Base-by-base conservation (phyloP, 2,113 vertebrate genomes). In the Psephotus haematonotus region DNA sequence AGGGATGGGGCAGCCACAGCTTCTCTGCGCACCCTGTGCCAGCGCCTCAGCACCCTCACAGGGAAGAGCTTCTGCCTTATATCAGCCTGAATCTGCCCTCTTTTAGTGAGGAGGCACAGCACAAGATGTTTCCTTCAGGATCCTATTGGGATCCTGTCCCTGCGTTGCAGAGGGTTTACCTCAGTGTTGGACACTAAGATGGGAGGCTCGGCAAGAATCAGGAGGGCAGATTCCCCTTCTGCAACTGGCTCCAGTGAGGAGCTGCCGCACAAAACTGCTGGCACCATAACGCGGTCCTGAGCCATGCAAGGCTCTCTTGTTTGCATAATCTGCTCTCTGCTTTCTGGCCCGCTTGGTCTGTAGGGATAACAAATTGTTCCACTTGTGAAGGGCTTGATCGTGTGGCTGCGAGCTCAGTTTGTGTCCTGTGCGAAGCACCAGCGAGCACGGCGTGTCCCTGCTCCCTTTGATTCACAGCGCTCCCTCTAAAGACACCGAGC, bases 251-350 rank as follows among this genome's bases (percentile, higher is more conserved):
- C n/a, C 5, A 5, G 37, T 7, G 23, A 60, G 41, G n/a, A 94
- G 68, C 50, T 31, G n/a, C 72, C 78, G 29, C 47, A 33, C 39
- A 10, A 6, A 86, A 84, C 11, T 46, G 46, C 46, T 85, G 63
- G 43, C 64, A 25, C 68, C 8, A 1, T 35, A 62, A 60, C 0
- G 0, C 0, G 0, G 29, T 29, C 60, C 23, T 81, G 0, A 6
- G 52, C 29, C 3, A 5, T 3, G 55, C 33, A 47, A 86, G 47
- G 52, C 44, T 78, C 49, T 53, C 76, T 65, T 8, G 6, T 41
- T 23, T n/a, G 27, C 2, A 3, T 35, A 24, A 88, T 39, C 16
- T 0, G 2, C 63, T 19, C 24, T 78, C 70, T 79, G 33, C 62
- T 76, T 64, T 57, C 57, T 81, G 60, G 16, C 33, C 50, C 1